These are phyloP conservation scores for Oreochromis mossambicus DNA, from an alignment of 2,797 vertebrate species.

Conservation along the genomic window DNA sequence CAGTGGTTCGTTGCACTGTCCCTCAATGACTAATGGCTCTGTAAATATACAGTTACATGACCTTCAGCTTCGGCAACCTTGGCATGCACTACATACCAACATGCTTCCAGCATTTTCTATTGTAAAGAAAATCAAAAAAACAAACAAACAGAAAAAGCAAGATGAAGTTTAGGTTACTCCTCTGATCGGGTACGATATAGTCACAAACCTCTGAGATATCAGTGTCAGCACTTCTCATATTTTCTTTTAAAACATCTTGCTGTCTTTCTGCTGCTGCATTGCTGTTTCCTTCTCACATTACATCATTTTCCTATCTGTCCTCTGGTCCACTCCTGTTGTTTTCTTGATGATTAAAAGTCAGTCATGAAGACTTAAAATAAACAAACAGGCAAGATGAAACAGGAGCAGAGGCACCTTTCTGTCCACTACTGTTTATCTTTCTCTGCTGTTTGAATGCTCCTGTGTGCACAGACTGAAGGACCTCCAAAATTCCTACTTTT, in stretches of 20 bases:
- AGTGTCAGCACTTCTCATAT: not conserved
- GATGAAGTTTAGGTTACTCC: not conserved
- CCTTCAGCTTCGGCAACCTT: not conserved
- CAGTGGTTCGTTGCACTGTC: not conserved
- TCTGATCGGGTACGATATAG: not conserved
- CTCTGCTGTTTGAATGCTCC: conserved; percentile 3
- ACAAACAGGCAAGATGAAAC: not conserved
- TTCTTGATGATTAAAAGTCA: conserved; percentile 1
- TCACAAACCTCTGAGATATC: not conserved
- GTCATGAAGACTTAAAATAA: conserved; percentile 4
- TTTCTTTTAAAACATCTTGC: not conserved
- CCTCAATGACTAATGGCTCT: not conserved
- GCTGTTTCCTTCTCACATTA: not conserved
- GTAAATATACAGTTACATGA: not conserved
- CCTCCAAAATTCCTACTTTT: not conserved
- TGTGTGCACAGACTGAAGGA: not conserved
- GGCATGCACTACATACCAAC: not conserved
- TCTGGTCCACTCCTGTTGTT: not conserved
- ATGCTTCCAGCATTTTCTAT: not conserved
- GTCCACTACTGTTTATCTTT: not conserved
- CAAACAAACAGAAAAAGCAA: not conserved
- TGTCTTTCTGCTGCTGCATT: not conserved
- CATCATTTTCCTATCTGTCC: not conserved
- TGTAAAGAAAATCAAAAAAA: not conserved
- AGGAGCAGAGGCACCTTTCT: not conserved